Base-by-base conservation (phyloP, 2,113 vertebrate species). In the Lathamus discolor region DNA sequence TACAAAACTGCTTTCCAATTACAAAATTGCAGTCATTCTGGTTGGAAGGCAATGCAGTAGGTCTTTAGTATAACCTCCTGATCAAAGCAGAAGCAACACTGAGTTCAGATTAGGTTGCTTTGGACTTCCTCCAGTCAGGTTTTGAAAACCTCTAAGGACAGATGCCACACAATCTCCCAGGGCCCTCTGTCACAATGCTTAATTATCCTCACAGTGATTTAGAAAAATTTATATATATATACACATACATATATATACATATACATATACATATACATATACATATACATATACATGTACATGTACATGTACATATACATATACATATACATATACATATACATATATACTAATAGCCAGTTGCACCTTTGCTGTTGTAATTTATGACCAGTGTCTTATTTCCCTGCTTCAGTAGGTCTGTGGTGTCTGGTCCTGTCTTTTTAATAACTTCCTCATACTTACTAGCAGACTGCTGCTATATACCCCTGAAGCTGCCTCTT, bases 391-490 rank as follows among this genome's bases (percentile, higher is more conserved):
- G 3, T 13, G 17, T 25, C n/a, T 33, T 83, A 5, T 79, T 85
- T 79, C 8, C 28, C 20, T 75, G 10, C 11, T 73, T 77, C 63
- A 69, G 8, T 17, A 77, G 11, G 2, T 44, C 11, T 82, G 7
- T 39, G 16, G 27, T 37, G 43, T 77, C 17, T 74, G 11, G 13
- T 70, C 25, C 20, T 57, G 22, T 43, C 31, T 89, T 90, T 57
- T 57, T 73, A 48, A 62, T 35, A 48, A 48, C 3, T 27, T 52
- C 18, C 14, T 6, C 11, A 39, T 41, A 66, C 0, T 0, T 35
- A 57, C 11, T 12, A 22, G 5, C 11, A 89, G 29, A 27, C 17
- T 67, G 20, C 18, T 66, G 4, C 20, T 66, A 35, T 2, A 10
- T 31, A 18, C 13, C n/a, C 11, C 10, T 66, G 61, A 91, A 86